Base-by-base conservation (phyloP, 1,140 invertebrate species). In the Danaus melanippus region DNA sequence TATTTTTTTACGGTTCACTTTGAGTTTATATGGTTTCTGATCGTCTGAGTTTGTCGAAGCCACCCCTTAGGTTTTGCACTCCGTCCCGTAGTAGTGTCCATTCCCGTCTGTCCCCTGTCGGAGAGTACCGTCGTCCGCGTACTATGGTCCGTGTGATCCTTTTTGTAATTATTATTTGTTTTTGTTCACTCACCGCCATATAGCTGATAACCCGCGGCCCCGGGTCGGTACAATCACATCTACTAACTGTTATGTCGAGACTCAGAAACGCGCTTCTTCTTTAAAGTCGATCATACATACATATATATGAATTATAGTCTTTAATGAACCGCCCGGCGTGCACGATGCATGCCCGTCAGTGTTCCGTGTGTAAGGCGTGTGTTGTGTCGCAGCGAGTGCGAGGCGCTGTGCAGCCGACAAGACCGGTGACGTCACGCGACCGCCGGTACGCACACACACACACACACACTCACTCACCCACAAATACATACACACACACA, bases 301-400 rank as follows among this genome's bases (percentile, higher is more conserved):
- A 32, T 32, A 7, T 32, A 32, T 32, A 32, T 32, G 21, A 32
- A 32, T 32, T 32, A 5, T 32, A 32, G 21, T 32, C 9, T n/a
- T 42, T 10, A 42, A 17, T 9, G 12, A n/a, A 44, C 11, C 42
- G 42, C 32, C 11, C 48, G 15, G 40, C 21, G 54, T 65, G 58
- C 65, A 32, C 21, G 21, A 32, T 4, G 21, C 21, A 32, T 32
- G 21, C 21, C 21, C 21, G 21, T 7, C 21, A 32, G 21, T 32
- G 21, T 32, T 32, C 21, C 21, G 21, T 32, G 21, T 32, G 21
- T 32, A 32, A 32, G 21, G 21, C 21, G 21, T 32, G 21, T 75
- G 67, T 78, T 69, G 65, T 78, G 57, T 32, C 65, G 66, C 76
- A 83, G 79, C 66, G 74, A 71, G 70, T 77, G 78, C 71, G 76